Conservation (phyloP, 2,888 invertebrate genomes). For the Apotomis capreana region DNA sequence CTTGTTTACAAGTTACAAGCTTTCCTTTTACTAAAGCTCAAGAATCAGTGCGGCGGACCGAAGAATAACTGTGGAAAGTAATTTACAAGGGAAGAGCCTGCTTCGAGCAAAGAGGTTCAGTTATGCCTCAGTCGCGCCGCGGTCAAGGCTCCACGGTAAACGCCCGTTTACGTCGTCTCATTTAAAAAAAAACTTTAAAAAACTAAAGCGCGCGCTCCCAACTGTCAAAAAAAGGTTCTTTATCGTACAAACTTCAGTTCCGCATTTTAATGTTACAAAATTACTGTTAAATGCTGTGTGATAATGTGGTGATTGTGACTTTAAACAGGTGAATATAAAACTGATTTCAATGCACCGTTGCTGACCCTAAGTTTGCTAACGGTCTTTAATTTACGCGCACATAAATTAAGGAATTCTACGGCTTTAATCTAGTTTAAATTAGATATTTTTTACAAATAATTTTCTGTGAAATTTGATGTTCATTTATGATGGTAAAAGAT, state of each 20-base stretch:
- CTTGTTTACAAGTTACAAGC: constrained; percentile 40
- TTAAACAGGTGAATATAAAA: constrained; percentile 78
- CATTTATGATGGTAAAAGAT: neutral
- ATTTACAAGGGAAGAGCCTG: constrained; percentile 70
- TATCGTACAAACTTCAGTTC: constrained; percentile 31
- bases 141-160: constrained; percentile 75
- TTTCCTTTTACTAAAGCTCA: constrained; percentile 32
- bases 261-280: neutral
- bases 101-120: constrained; percentile 67
- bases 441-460: constrained; percentile 1
- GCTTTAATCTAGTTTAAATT: constrained; percentile 23
- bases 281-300: constrained; percentile 75
- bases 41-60: constrained; percentile 78
- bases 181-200: constrained; percentile 58
- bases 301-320: constrained; percentile 80
- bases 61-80: constrained; percentile 81
- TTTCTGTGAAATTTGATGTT: neutral
- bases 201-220: constrained; percentile 71
- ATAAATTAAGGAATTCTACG: constrained; percentile 28
- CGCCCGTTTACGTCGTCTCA: constrained; percentile 60
- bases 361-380: constrained; percentile 41
- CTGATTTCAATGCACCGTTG: constrained; percentile 55
- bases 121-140: constrained; percentile 74
- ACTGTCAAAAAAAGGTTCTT: constrained; percentile 64
- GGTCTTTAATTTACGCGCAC: constrained; percentile 35